These are phyloP conservation scores for Tympanuchus pallidicinctus DNA, from an alignment of 2,113 vertebrate genomes.

Conservation along the genomic window DNA sequence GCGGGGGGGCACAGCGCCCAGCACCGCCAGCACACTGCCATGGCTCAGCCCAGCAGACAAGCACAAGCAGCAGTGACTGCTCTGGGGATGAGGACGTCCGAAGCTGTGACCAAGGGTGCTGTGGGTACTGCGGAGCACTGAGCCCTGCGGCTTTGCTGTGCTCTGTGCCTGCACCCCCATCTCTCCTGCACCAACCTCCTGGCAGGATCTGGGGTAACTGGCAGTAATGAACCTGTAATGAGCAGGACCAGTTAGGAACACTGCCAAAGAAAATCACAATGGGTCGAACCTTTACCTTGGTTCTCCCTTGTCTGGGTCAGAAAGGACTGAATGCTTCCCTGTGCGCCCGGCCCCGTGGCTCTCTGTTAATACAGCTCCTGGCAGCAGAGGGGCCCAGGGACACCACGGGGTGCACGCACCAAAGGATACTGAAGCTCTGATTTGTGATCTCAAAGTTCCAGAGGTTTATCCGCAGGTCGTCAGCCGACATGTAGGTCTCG, in stretches of 20 bases:
- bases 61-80: no score
- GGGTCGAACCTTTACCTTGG: background rate
- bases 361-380: no score
- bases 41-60: background rate
- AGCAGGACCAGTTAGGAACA: background rate
- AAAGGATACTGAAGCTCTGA: constrained; percentile 98
- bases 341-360: background rate
- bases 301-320: background rate
- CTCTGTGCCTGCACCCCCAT: background rate
- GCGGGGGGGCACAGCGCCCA: fast-evolving
- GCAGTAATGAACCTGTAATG: background rate
- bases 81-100: no score
- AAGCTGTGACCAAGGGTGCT: no score
- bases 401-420: fast-evolving
- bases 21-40: fast-evolving
- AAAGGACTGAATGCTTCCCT: background rate
- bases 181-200: background rate
- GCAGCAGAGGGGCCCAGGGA: no score
- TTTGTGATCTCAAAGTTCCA: constrained; percentile 98
- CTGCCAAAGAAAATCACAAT: background rate
- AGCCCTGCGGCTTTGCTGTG: background rate
- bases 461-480: constrained; percentile 95
- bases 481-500: constrained; percentile 96
- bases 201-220: no score
- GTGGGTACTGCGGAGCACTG: no score